A percentile compares a stretch with the other conserved stretches of the same genome.
phyloP scores from a whole-genome alignment of 2,888 invertebrate genomes.

The Amorpha juglandis region DNA sequence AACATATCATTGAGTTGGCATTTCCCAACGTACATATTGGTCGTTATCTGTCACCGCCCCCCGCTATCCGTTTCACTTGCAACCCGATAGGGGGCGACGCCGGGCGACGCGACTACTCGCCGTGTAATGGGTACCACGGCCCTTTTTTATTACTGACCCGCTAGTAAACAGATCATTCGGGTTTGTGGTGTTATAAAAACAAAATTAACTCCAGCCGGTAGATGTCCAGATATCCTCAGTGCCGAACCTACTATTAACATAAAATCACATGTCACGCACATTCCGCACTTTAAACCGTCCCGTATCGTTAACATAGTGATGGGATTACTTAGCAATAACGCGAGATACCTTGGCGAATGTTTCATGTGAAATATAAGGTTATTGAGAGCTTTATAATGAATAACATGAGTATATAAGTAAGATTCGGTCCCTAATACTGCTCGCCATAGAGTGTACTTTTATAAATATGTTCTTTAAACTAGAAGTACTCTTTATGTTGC shows the following conservation, averaged over 20 bases:
- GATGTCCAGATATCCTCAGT: slow-evolving; percentile 76
- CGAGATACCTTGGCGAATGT: slow-evolving; percentile 32
- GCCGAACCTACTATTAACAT: slow-evolving; percentile 68
- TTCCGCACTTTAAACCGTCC: slow-evolving; percentile 61
- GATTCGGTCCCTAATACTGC: background rate
- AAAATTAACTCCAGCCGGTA: slow-evolving; percentile 80
- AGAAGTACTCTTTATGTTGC: background rate
- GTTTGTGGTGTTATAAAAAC: slow-evolving; percentile 85
- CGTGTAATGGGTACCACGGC: slow-evolving; percentile 79
- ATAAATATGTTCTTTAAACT: no score
- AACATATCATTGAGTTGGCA: slow-evolving; percentile 60
- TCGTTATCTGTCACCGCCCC: slow-evolving; percentile 82
- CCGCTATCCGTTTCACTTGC: slow-evolving; percentile 80
- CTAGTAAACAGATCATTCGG: slow-evolving; percentile 85
- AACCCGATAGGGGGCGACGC: slow-evolving; percentile 83
- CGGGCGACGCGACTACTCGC: slow-evolving; percentile 71
- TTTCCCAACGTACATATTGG: slow-evolving; percentile 73
- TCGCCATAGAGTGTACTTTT: background rate
- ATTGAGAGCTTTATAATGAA: background rate
- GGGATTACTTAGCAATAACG: slow-evolving; percentile 53
- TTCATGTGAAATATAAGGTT: background rate
- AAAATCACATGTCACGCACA: slow-evolving; percentile 68
- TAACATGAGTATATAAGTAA: background rate
- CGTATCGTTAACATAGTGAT: slow-evolving; percentile 51
- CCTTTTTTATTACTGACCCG: slow-evolving; percentile 84